Evolutionary conservation across 92 coral and sea anemone species (phyloP).

Genomic region (Paragorgia papillata): DNA sequence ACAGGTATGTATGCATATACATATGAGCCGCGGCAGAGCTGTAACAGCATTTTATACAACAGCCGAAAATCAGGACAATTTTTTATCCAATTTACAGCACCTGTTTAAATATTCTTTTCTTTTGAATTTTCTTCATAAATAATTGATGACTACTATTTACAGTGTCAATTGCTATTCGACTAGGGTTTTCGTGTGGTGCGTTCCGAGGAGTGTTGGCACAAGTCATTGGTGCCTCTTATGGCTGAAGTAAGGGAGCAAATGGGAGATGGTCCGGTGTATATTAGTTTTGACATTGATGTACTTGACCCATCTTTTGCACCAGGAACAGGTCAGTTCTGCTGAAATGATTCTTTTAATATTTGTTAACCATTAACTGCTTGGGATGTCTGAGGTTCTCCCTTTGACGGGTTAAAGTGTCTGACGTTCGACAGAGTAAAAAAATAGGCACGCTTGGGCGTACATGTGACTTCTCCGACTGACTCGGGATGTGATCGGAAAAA

Average conservation of each 20-base stretch:
- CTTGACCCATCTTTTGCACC: slow-evolving; percentile 89
- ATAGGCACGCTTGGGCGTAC: too few species aligned
- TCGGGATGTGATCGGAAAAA: too few species aligned
- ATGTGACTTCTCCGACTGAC: too few species aligned
- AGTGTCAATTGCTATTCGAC: neutral
- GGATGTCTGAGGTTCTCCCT: too few species aligned
- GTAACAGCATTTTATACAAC: neutral
- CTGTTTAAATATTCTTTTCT: too few species aligned
- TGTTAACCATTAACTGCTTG: too few species aligned
- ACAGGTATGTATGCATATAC: slow-evolving; percentile 48
- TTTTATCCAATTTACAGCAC: too few species aligned
- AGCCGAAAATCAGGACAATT: too few species aligned
- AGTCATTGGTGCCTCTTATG: slow-evolving; percentile 81
- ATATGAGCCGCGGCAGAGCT: neutral
- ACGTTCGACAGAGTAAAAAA: too few species aligned
- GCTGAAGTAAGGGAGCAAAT: slow-evolving; percentile 85
- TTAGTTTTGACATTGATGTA: slow-evolving; percentile 82
- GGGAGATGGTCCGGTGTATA: slow-evolving; percentile 87
- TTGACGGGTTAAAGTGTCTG: too few species aligned
- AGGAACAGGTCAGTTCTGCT: slow-evolving; percentile 70
- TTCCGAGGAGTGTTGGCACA: slow-evolving; percentile 84
- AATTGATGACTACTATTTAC: too few species aligned
- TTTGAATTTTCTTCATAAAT: too few species aligned
- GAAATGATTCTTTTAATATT: neutral
- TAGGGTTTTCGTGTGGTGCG: slow-evolving; percentile 78